phyloP scores from a whole-genome alignment of 2,888 invertebrate species.

The Drosophila lacicola region DNA sequence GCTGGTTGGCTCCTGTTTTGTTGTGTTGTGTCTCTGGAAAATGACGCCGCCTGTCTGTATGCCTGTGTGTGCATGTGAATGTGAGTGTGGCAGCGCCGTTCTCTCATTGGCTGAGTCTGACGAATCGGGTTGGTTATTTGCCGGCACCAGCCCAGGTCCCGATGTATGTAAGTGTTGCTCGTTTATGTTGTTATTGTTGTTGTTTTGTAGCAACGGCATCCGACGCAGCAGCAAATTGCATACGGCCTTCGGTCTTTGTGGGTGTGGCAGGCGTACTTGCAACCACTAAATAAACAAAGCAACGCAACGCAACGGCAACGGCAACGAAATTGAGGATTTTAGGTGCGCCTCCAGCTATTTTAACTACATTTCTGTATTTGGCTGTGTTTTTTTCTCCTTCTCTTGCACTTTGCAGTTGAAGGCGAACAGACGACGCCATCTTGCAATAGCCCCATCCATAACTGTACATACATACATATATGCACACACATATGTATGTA shows the following conservation, averaged over 20 bases:
- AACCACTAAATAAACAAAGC: conserved; percentile 78
- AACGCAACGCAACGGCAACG: conserved; percentile 16
- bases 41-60: conserved; percentile 74
- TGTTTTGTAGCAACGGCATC: conserved; percentile 53
- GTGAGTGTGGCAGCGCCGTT: conserved; percentile 42
- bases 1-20: conserved; percentile 78
- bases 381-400: conserved; percentile 29
- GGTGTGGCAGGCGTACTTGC: conserved; percentile 68
- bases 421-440: conserved; percentile 50
- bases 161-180: conserved; percentile 43
- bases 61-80: conserved; percentile 57
- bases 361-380: conserved; percentile 36
- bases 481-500: not conserved
- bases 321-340: conserved; percentile 8
- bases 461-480: conserved; percentile 34
- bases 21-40: conserved; percentile 80
- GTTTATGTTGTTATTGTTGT: conserved; percentile 44
- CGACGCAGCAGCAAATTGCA: conserved; percentile 60
- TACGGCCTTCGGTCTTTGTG: conserved; percentile 38
- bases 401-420: conserved; percentile 39
- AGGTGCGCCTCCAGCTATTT: conserved; percentile 46
- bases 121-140: conserved; percentile 78
- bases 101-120: conserved; percentile 78
- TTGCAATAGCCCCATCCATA: conserved; percentile 46
- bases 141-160: conserved; percentile 37